Evolutionary conservation across 2,888 invertebrate species (phyloP).

Genomic region (Atethmia centrago): DNA sequence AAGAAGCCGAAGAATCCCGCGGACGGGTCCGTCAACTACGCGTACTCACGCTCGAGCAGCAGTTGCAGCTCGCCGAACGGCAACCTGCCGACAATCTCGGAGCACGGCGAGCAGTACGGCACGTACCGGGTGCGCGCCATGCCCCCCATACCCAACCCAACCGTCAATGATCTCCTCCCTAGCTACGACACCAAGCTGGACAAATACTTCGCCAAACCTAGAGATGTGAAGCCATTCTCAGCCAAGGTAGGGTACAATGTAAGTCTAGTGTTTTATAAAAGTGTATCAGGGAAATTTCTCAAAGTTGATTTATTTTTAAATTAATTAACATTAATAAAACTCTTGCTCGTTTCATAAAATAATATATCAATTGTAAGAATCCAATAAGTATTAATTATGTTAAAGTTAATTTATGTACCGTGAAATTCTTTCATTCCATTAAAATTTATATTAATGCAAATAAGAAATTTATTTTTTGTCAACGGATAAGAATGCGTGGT

Average conservation of each 20-base stretch:
- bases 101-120: slow-evolving; percentile 84
- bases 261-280: slow-evolving; percentile 61
- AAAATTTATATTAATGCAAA: slow-evolving; percentile 46
- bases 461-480: slow-evolving; percentile 40
- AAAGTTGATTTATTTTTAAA: slow-evolving; percentile 4
- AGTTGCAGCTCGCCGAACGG: slow-evolving; percentile 86
- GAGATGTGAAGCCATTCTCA: slow-evolving; percentile 80
- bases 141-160: slow-evolving; percentile 71
- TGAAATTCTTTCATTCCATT: slow-evolving; percentile 57
- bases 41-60: slow-evolving; percentile 86
- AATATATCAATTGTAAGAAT: slow-evolving; percentile 42
- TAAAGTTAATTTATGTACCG: slow-evolving; percentile 61
- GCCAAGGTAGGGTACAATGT: slow-evolving; percentile 84
- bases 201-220: slow-evolving; percentile 85
- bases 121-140: slow-evolving; percentile 80
- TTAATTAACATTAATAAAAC: slow-evolving; percentile 14
- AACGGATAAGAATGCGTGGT: slow-evolving; percentile 46
- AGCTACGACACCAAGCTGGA: slow-evolving; percentile 84
- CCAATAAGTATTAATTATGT: slow-evolving; percentile 46
- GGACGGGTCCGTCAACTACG: slow-evolving; percentile 86
- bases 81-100: slow-evolving; percentile 86
- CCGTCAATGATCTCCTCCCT: slow-evolving; percentile 72
- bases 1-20: slow-evolving; percentile 86
- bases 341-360: slow-evolving; percentile 19
- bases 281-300: background rate